These are phyloP conservation scores for Drosophila takahashii DNA, from an alignment of 1,140 invertebrate species.

Conservation along the genomic window DNA sequence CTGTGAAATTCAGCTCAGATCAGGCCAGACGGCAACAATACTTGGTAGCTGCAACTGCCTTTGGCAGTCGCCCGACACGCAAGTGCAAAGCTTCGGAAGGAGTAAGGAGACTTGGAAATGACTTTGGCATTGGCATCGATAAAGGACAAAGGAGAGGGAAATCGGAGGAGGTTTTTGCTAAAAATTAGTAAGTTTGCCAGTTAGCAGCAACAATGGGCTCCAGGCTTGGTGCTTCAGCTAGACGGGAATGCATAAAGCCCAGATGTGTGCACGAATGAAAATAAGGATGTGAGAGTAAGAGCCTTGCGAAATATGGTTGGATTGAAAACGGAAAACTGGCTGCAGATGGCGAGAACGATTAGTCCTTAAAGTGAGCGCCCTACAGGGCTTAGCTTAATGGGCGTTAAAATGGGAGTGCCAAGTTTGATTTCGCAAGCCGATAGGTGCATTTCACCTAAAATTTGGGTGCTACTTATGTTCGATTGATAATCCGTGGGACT, in stretches of 20 bases:
- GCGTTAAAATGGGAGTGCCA: too few relatives aligned
- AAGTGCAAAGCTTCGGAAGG: conserved; percentile 15
- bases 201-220: conserved; percentile 36
- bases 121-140: conserved; percentile 65
- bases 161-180: conserved; percentile 22
- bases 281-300: not conserved
- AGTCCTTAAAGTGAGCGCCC: conserved; percentile 2
- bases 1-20: conserved; percentile 43
- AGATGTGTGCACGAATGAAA: conserved; percentile 26
- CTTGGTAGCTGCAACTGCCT: conserved; percentile 42
- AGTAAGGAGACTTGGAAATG: not conserved
- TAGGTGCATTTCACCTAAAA: too few relatives aligned
- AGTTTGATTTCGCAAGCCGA: too few relatives aligned
- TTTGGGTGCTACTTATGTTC: too few relatives aligned
- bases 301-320: not conserved
- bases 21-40: conserved; percentile 47
- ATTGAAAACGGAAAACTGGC: not conserved
- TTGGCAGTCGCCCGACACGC: conserved; percentile 65
- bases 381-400: not conserved
- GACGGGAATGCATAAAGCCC: conserved; percentile 62
- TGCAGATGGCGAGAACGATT: conserved; percentile 15
- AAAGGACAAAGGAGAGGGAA: not conserved
- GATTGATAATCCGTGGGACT: too few relatives aligned
- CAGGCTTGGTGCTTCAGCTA: conserved; percentile 22
- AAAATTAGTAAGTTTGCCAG: conserved; percentile 68